These are phyloP conservation scores for Biston betularia DNA, from an alignment of 2,888 invertebrate genomes.

Conservation along the genomic window DNA sequence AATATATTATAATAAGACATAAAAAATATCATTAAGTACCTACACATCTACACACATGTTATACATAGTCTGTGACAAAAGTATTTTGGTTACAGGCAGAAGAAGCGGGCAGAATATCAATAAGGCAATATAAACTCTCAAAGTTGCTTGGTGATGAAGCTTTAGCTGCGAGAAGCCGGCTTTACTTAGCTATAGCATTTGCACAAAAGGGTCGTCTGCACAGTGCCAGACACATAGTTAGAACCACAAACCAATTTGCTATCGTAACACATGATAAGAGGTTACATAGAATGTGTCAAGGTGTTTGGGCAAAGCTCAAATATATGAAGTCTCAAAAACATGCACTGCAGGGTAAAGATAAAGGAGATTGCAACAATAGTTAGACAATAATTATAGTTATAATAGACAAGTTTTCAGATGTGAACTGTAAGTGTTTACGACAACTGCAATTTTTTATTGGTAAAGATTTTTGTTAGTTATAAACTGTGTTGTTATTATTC, in stretches of 20 bases:
- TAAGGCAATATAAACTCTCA: conserved; percentile 93
- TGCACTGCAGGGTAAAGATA: conserved; percentile 45
- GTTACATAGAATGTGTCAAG: conserved; percentile 93
- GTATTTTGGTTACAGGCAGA: conserved; percentile 88
- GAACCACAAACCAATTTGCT: conserved; percentile 70
- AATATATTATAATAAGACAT: no score
- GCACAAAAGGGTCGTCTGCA: conserved; percentile 92
- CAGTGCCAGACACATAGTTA: conserved; percentile 87
- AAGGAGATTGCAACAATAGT: conserved; percentile 29
- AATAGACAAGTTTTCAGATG: not conserved
- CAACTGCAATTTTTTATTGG: no score
- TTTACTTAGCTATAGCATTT: conserved; percentile 95
- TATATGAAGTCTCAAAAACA: conserved; percentile 76
- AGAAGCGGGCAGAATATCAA: conserved; percentile 95
- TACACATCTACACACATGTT: not conserved
- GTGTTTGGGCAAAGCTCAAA: conserved; percentile 94
- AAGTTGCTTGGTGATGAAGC: conserved; percentile 93
- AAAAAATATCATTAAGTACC: no score
- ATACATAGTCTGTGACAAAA: not conserved
- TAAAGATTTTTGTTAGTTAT: no score
- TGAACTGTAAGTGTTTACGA: no score
- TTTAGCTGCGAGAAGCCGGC: conserved; percentile 92
- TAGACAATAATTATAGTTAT: conserved; percentile 14
- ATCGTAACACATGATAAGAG: conserved; percentile 85
- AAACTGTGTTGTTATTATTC: no score